Base-by-base conservation (phyloP, 2,888 invertebrate genomes). In the Platynereis dumerilii region DNA sequence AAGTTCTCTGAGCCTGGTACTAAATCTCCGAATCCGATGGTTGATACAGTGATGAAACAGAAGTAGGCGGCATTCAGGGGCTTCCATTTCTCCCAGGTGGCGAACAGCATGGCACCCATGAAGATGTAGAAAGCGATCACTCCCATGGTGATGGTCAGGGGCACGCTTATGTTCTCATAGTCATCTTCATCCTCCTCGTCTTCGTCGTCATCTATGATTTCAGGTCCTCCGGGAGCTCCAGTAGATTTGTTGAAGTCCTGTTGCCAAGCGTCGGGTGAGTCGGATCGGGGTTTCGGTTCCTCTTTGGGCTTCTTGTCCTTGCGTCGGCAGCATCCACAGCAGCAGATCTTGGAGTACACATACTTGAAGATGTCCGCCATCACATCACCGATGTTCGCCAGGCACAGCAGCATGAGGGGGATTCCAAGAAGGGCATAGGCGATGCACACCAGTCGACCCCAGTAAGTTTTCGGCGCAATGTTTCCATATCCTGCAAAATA, bases 351-450 rank as follows among this genome's bases (percentile, higher is more conserved):
- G n/a, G 69, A 59, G 60, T 71, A 72, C 57, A 72, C 59, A 53
- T 69, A 72, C 24, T 67, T 60, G 63, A 71, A 70, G 26, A 70
- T 65, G 68, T 86, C 85, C 2, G 87, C 87, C 67, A 87, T 75
- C 26, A 85, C 84, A 70, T 86, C 86, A n/a, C 86, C 86, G 62
- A 87, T 85, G 73, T 86, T 86, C 1, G 86, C 85, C 68, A 87
- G 75, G 69, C 85, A 86, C 28, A 87, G 75, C 60, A 87, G 76
- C 86, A 87, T 86, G 24, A 87, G 76, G 0, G 87, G 87, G 22
- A 87, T 87, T 10, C 86, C 86, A 20, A 84, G 72, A 10, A 82
- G 76, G 7, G 84, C 83, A 71, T 84, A 84, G 7, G 83, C 79
- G n/a, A 84, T 84, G 66, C 83, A 83, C 24, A 83, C 78, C 63